phyloP scores from a whole-genome alignment of 2,888 invertebrate species.

The Tipula lateralis region DNA sequence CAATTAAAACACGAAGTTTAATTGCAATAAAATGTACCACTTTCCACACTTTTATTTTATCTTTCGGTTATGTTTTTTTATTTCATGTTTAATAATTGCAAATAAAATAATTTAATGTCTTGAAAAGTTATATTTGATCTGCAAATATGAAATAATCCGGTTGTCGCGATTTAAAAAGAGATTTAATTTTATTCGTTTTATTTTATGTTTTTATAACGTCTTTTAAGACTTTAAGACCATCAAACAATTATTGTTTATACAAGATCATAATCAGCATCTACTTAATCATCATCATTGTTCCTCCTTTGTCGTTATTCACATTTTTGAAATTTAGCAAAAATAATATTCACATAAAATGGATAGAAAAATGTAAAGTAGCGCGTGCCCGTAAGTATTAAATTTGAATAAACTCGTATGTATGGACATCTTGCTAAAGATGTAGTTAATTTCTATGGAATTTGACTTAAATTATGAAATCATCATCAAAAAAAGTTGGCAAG shows the following conservation, averaged over 20 bases:
- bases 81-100: not conserved
- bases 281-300: not conserved
- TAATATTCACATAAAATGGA: not conserved
- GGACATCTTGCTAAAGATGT: not conserved
- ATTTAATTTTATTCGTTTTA: not conserved
- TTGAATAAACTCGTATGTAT: not conserved
- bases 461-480: not conserved
- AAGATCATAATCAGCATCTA: not conserved
- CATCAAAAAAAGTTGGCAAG: not conserved
- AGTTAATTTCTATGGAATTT: not conserved
- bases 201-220: not conserved
- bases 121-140: not conserved
- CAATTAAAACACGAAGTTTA: not conserved
- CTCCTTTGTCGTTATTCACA: not conserved
- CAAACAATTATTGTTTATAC: not conserved
- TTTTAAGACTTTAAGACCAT: slow-evolving; percentile 15
- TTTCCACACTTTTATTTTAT: not conserved
- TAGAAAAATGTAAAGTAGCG: not conserved
- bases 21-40: not conserved
- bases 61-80: not conserved
- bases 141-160: not conserved
- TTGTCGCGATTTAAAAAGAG: not conserved
- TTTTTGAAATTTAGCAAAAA: not conserved
- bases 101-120: not conserved
- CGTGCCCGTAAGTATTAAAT: not conserved